Conservation (phyloP, 1,140 invertebrate genomes). For the Trichonephila clavipes region DNA sequence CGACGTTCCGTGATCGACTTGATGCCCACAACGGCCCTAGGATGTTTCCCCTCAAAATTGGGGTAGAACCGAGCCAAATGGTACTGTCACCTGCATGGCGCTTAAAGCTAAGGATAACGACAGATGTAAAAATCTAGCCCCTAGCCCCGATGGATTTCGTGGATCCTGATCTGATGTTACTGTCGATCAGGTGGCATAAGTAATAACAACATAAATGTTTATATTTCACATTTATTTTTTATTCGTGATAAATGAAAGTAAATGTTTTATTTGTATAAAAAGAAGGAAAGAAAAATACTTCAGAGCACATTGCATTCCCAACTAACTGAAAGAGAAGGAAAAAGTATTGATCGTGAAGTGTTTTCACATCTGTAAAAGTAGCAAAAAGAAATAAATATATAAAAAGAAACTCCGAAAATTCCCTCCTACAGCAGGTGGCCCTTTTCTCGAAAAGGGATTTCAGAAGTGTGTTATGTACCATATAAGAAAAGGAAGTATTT, state of each 20-base stretch:
- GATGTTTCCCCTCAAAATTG: too few relatives aligned
- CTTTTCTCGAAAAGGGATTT: neutral
- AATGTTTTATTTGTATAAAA: neutral
- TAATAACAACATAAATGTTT: too few relatives aligned
- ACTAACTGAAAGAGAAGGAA: neutral
- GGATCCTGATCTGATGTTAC: too few relatives aligned
- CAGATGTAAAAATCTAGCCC: too few relatives aligned
- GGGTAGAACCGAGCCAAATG: too few relatives aligned
- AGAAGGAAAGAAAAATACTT: neutral
- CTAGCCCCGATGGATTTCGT: too few relatives aligned
- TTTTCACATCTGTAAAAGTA: neutral
- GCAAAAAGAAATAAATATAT: too few relatives aligned
- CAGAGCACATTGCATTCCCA: neutral
- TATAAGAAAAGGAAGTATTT: neutral
- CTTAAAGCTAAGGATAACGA: too few relatives aligned
- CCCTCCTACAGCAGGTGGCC: neutral
- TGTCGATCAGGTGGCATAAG: too few relatives aligned
- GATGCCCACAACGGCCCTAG: too few relatives aligned
- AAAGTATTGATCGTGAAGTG: neutral
- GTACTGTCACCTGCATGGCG: too few relatives aligned
- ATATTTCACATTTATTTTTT: neutral
- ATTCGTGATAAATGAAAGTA: neutral
- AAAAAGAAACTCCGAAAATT: neutral
- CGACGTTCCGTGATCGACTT: too few relatives aligned
- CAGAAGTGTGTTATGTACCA: neutral